These are phyloP conservation scores for Enteromius unitaeniatus DNA, from an alignment of 2,797 vertebrate genomes.

Conservation along the genomic window DNA sequence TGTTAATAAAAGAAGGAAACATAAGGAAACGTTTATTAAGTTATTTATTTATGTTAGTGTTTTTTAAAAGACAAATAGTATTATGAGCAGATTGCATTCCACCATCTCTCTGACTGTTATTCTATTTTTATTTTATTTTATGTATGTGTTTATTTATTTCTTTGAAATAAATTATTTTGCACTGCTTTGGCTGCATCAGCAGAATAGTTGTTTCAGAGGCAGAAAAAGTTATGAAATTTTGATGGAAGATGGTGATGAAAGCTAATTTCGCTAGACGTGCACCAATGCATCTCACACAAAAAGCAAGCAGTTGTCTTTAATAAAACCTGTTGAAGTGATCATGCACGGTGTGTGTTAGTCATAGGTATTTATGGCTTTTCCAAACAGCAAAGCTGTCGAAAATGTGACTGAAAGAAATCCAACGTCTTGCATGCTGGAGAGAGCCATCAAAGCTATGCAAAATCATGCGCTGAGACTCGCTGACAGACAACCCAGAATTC, in stretches of 20 bases:
- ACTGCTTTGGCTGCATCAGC: not conserved
- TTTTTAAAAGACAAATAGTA: too few species aligned
- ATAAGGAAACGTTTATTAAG: not conserved
- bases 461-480: not conserved
- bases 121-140: not conserved
- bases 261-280: not conserved
- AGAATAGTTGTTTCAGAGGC: not conserved
- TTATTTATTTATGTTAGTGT: not conserved
- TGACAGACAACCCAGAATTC: constrained; percentile 39
- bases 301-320: not conserved
- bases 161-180: not conserved
- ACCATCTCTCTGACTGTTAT: not conserved
- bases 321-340: not conserved
- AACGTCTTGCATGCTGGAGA: constrained; percentile 6
- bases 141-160: not conserved
- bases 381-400: constrained; percentile 4
- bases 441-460: constrained; percentile 25
- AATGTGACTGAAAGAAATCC: constrained; percentile 12
- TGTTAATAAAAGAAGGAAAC: not conserved
- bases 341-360: not conserved
- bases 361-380: not conserved
- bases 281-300: not conserved
- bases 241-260: not conserved
- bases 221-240: not conserved
- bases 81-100: not conserved